Evolutionary conservation across 1,140 invertebrate genomes (phyloP).

Genomic region (Papilio dardanus): DNA sequence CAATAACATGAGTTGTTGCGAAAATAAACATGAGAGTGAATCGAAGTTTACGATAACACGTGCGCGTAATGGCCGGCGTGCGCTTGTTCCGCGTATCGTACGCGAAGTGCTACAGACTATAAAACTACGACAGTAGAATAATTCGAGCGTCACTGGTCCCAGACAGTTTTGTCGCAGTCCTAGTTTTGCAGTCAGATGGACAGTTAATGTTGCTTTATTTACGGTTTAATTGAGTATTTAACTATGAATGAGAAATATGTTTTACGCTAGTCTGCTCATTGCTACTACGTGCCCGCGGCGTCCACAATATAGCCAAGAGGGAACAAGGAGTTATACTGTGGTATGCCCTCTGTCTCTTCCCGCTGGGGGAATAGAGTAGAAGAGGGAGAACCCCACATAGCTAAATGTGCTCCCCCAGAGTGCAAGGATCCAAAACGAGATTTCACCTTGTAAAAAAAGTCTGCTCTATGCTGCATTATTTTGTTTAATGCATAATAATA

Average conservation of each 20-base stretch:
- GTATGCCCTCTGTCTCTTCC: too few relatives aligned
- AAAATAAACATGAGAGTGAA: slow-evolving; percentile 26
- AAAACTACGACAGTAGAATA: slow-evolving; percentile 6
- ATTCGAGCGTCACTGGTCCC: background rate
- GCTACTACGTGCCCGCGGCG: too few relatives aligned
- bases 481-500: too few relatives aligned
- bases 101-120: slow-evolving; percentile 15
- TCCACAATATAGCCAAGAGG: too few relatives aligned
- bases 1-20: slow-evolving; percentile 45
- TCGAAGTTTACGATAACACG: slow-evolving; percentile 40
- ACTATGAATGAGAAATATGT: background rate
- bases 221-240: background rate
- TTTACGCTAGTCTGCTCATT: background rate
- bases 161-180: slow-evolving; percentile 25
- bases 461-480: too few relatives aligned
- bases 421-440: too few relatives aligned
- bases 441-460: too few relatives aligned
- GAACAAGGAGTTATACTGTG: too few relatives aligned
- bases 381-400: too few relatives aligned
- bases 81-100: slow-evolving; percentile 13
- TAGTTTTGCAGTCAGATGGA: background rate
- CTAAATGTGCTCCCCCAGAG: too few relatives aligned
- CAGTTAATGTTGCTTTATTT: slow-evolving; percentile 26
- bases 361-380: too few relatives aligned
- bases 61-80: slow-evolving; percentile 7